A percentile compares a stretch with the other conserved stretches of the same genome.
Conservation (phyloP, 2,888 invertebrate genomes). For the Perdita meconis region DNA sequence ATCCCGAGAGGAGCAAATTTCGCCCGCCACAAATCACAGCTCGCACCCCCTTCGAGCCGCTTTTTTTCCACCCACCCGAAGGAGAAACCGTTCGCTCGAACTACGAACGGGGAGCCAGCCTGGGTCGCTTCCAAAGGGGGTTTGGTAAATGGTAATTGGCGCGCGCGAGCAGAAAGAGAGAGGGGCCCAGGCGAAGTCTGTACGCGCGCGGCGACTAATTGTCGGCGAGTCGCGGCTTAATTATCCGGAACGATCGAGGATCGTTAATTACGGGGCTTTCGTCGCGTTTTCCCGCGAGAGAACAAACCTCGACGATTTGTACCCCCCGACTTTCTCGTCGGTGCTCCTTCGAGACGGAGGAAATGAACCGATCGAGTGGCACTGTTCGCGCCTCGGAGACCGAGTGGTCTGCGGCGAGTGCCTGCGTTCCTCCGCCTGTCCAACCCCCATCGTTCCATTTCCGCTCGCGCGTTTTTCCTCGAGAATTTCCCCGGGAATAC, state of each 20-base stretch:
- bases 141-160: constrained; percentile 27
- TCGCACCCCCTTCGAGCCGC: not conserved
- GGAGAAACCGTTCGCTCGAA: constrained; percentile 8
- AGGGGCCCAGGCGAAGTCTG: constrained; percentile 5
- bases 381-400: constrained; percentile 16
- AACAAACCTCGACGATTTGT: constrained; percentile 36
- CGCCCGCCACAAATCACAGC: constrained; percentile 7
- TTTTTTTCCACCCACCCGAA: not conserved
- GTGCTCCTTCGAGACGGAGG: constrained; percentile 24
- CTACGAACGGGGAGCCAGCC: not conserved
- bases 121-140: not conserved
- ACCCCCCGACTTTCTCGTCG: constrained; percentile 1
- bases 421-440: too few relatives aligned
- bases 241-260: constrained; percentile 58
- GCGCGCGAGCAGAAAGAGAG: not conserved
- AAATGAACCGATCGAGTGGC: constrained; percentile 36
- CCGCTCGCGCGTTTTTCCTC: not conserved
- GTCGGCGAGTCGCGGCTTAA: constrained; percentile 51
- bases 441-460: not conserved
- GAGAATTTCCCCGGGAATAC: not conserved
- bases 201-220: constrained; percentile 34
- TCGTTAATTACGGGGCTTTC: constrained; percentile 59
- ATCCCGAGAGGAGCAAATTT: constrained; percentile 24
- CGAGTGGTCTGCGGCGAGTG: too few relatives aligned
- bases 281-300: constrained; percentile 34